Evolutionary conservation across 2,888 invertebrate species (phyloP), one percentile per base, ranked within the genome.

Genomic region (Tuta absoluta): DNA sequence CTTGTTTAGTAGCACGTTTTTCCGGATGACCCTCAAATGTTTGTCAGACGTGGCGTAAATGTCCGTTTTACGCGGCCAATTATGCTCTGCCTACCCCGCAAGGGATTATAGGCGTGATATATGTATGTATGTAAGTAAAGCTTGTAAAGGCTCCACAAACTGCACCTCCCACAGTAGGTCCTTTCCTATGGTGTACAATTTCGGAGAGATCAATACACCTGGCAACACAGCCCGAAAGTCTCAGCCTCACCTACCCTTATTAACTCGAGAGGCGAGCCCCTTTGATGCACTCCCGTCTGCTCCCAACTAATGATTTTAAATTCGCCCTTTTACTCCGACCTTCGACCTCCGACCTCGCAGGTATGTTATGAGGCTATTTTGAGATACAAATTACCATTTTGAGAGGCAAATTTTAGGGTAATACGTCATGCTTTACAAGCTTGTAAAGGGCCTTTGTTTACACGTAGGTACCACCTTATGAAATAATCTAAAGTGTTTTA

Each of bases 161-260:
- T n/a, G n/a, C n/a, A n/a, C n/a, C n/a, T n/a, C n/a, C n/a, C n/a
- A n/a, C n/a, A n/a, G n/a, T n/a, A n/a, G 3, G 5, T 2, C 2
- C 5, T 28, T 28, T 4, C 28, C 28, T 28, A 5, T 28, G 4
- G 4, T 33, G 33, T 1, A 7, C 33, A 33, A 33, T 10, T 33
- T 33, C 24, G 14, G 14, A 14, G 23, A 23, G 23, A 53, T 14
- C 24, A 80, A 86, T 53, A 23, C 23, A 53, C 12, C 51, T 53
- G 51, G 51, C 51, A 53, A 23, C 51, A 11, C 51, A 14, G 51
- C 85, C 84, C n/a, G 45, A 11, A 23, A 23, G 51, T 53, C 51
- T 84, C 80, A 68, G 78, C 81, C 81, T 86, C 86, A 85, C 86
- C 89, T 89, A 88, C 81, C 85, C 73, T 87, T 89, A 89, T 91